Conservation (phyloP, 2,888 invertebrate genomes). For the Seira ritae region DNA sequence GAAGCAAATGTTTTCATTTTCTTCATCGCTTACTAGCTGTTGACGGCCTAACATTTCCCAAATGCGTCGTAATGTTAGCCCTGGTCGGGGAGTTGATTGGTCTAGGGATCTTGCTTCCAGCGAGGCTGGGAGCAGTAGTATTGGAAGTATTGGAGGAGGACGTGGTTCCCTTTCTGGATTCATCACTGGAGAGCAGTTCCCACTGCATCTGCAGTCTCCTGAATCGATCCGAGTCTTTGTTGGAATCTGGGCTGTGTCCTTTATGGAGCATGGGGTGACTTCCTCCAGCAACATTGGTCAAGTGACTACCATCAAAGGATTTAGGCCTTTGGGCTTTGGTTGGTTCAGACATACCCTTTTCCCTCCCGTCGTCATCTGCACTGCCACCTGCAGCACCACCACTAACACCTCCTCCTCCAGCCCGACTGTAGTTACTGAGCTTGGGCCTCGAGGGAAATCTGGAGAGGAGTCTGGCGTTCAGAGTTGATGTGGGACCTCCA, state of each 20-base stretch:
- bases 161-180: constrained; percentile 74
- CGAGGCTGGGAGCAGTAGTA: constrained; percentile 51
- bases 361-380: constrained; percentile 55
- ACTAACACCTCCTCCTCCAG: constrained; percentile 33
- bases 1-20: background rate
- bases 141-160: constrained; percentile 40
- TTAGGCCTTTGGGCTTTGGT: constrained; percentile 65
- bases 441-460: constrained; percentile 66
- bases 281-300: constrained; percentile 61
- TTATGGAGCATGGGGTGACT: constrained; percentile 1
- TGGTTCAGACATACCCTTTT: constrained; percentile 67
- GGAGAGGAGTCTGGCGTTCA: constrained; percentile 55
- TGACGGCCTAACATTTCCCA: constrained; percentile 55
- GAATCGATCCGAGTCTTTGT: constrained; percentile 82
- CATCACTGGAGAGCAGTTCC: constrained; percentile 84
- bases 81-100: constrained; percentile 85
- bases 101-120: constrained; percentile 83
- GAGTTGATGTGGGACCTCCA: constrained; percentile 42
- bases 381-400: constrained; percentile 23
- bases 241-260: constrained; percentile 62
- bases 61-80: constrained; percentile 50
- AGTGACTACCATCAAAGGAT: constrained; percentile 67
- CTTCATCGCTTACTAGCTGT: constrained; percentile 47
- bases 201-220: constrained; percentile 84
- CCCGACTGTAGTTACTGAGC: constrained; percentile 51